Evolutionary conservation across 2,797 vertebrate species (phyloP), one percentile per base, ranked within the genome.

Genomic region (Phoeniculus purpureus): DNA sequence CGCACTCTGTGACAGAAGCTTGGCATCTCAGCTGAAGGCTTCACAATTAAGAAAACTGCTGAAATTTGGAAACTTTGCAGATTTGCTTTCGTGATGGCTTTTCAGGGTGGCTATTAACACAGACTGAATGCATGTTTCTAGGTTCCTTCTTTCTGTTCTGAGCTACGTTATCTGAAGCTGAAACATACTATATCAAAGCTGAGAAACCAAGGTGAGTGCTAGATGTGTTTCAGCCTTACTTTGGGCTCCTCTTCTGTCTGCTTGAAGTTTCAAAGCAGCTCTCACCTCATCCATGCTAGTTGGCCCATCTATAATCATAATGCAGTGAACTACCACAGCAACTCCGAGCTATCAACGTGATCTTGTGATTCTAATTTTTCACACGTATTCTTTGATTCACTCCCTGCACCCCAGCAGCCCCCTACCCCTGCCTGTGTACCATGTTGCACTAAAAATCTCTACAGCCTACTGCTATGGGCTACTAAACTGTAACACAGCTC

Each of bases 351-450:
- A 95, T 93, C 75, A 83, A 82, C 26, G 2, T 72, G 89, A 95
- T 48, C 70, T 90, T 94, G 82, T 88, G 60, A 81, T 93, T 95
- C 96, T 66, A 90, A 72, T 94, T 96, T 96, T 92, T 77, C 80
- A 64, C 76, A 81, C 73, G 47, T 89, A 87, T 82, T 89, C 89
- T 95, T 94, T 93, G 37, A 37, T 37, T 37, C 37, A 37, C 37
- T 8, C 37, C 37, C 37, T 37, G 37, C 37, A 37, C 8, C 37
- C 37, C 37, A 37, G 37, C 65, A 48, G 68, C 29, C 65, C 6
- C 31, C 16, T 34, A 13, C 31, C n/a, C 11, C 1, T 61, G 47
- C 67, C 47, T 79, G 15, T 90, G 67, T 71, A 87, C 52, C n/a
- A 20, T 76, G 94, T 93, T 48, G 7, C 62, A 77, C 64, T 81